Percentiles rank a stretch among this genome's conserved stretches.
These are phyloP conservation scores for Monopis laevigella DNA, from an alignment of 2,888 invertebrate species.

Conservation along the genomic window DNA sequence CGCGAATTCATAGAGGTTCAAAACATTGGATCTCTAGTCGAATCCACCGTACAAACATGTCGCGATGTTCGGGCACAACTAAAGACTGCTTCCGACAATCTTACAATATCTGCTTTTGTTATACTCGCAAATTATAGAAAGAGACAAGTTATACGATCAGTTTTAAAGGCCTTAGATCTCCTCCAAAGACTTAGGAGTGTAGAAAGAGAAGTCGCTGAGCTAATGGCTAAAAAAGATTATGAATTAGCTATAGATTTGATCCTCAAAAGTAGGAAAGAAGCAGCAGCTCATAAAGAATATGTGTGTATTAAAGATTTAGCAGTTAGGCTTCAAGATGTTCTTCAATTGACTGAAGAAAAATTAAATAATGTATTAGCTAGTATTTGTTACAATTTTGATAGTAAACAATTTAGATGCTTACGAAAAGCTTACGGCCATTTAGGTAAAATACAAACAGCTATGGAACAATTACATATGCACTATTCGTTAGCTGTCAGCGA, in stretches of 20 bases:
- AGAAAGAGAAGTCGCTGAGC: conserved; percentile 82
- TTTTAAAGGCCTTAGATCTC: conserved; percentile 77
- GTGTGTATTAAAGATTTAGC: conserved; percentile 90
- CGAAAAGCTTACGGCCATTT: conserved; percentile 88
- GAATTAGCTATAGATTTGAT: conserved; percentile 90
- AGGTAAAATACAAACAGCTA: conserved; percentile 91
- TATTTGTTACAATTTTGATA: conserved; percentile 79
- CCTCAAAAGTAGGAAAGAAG: conserved; percentile 87
- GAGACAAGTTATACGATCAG: conserved; percentile 81
- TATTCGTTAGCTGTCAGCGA: conserved; percentile 93
- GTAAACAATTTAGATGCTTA: conserved; percentile 80
- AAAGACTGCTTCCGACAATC: conserved; percentile 79
- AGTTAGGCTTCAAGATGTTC: conserved; percentile 87
- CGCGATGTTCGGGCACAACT: conserved; percentile 77
- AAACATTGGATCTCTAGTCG: conserved; percentile 74
- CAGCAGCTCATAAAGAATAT: conserved; percentile 85
- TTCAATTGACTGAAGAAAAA: conserved; percentile 91
- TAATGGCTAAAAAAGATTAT: conserved; percentile 86
- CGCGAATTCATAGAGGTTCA: conserved; percentile 83
- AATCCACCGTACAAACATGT: conserved; percentile 76
- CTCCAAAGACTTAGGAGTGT: conserved; percentile 74
- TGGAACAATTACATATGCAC: conserved; percentile 96
- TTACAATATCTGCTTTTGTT: conserved; percentile 86
- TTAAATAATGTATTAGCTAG: conserved; percentile 87
- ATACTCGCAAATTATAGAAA: conserved; percentile 93